Percentiles rank a stretch among this genome's conserved stretches.
Conservation (phyloP, 1,140 invertebrate species). For the Drosophila tristis region DNA sequence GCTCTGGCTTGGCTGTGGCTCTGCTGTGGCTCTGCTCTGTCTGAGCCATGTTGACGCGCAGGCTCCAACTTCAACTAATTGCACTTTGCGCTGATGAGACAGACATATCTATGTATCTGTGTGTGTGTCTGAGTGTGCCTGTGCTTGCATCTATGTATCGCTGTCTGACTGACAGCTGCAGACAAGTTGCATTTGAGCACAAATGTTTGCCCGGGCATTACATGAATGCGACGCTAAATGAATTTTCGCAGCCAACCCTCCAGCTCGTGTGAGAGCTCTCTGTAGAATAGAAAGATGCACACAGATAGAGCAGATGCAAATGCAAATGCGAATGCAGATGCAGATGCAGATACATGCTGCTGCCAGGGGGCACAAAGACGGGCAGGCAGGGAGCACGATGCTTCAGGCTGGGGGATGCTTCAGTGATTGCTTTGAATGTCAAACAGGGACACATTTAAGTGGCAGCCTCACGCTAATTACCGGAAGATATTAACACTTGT, state of each 20-base stretch:
- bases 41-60: constrained; percentile 68
- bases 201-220: constrained; percentile 78
- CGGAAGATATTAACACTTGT: constrained; percentile 79
- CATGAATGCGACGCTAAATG: constrained; percentile 74
- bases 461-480: constrained; percentile 73
- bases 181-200: constrained; percentile 81
- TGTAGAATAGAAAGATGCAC: constrained; percentile 26
- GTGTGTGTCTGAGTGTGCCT: constrained; percentile 11
- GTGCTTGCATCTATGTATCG: constrained; percentile 27
- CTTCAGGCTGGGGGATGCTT: constrained; percentile 47
- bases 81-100: constrained; percentile 81
- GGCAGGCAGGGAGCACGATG: constrained; percentile 5
- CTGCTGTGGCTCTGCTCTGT: constrained; percentile 23
- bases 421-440: constrained; percentile 77
- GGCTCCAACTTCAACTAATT: constrained; percentile 76
- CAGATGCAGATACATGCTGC: constrained; percentile 17
- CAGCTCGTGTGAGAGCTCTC: no score
- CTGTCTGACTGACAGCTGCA: constrained; percentile 78
- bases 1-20: no score
- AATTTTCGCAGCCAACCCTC: constrained; percentile 51
- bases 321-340: constrained; percentile 5
- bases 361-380: constrained; percentile 18
- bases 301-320: constrained; percentile 20
- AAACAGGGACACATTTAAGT: constrained; percentile 68
- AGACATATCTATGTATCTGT: constrained; percentile 48